phyloP scores from a whole-genome alignment of 2,113 vertebrate genomes.

The Lipophrys pholis region DNA sequence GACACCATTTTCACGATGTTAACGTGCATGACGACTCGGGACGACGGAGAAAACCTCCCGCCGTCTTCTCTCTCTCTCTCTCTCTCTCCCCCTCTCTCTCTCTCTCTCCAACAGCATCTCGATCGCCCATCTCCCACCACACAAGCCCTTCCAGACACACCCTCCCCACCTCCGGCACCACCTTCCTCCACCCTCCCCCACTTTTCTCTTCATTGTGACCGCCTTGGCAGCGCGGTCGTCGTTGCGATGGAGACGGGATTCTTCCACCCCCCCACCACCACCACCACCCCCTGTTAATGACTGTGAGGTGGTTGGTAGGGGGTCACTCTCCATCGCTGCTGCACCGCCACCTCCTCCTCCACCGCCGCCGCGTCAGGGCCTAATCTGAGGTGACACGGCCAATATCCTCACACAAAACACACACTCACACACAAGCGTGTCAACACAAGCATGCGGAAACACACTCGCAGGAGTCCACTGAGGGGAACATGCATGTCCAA shows the following conservation, averaged over 20 bases:
- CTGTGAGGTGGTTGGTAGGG: constrained; percentile 78
- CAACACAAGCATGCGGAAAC: constrained; percentile 37
- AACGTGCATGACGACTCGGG: no score
- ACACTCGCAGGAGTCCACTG: constrained; percentile 34
- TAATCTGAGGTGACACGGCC: constrained; percentile 82
- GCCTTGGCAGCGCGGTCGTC: constrained; percentile 79
- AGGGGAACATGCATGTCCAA: constrained; percentile 24
- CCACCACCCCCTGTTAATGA: constrained; percentile 73
- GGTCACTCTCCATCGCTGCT: constrained; percentile 64
- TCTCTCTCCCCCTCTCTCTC: no score
- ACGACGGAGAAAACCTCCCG: no score
- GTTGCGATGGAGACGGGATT: constrained; percentile 82
- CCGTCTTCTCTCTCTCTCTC: no score
- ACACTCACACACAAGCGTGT: constrained; percentile 13
- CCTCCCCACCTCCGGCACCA: not conserved
- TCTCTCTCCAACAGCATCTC: no score
- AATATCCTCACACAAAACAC: constrained; percentile 60
- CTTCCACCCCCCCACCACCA: constrained; percentile 61
- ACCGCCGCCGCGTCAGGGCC: constrained; percentile 61
- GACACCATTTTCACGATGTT: no score
- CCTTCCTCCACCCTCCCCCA: constrained; percentile 37
- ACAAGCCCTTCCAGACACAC: constrained; percentile 20
- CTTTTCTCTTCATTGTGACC: constrained; percentile 76
- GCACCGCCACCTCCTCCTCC: constrained; percentile 46
- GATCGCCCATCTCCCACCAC: no score